Conservation (phyloP, 2,888 invertebrate genomes). For the Portevinia maculata region DNA sequence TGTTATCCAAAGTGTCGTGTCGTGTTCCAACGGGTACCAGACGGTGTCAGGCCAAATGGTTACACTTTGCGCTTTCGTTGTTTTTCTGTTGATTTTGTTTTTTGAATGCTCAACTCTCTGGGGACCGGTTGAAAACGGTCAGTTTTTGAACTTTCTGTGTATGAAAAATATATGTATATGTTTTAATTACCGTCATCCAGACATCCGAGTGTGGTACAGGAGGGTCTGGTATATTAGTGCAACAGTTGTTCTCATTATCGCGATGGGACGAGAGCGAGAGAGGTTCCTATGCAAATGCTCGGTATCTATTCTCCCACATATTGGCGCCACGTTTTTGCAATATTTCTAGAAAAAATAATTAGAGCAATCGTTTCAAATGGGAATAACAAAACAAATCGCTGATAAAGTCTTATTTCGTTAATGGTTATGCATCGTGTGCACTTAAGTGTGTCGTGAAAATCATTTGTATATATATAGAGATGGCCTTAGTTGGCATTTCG, state of each 20-base stretch:
- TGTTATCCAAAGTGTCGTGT: constrained; percentile 63
- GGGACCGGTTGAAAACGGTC: constrained; percentile 56
- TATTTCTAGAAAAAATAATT: constrained; percentile 31
- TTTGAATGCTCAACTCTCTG: constrained; percentile 46
- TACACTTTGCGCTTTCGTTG: constrained; percentile 34
- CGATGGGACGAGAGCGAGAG: neutral
- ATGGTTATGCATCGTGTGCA: constrained; percentile 22
- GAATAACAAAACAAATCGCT: neutral
- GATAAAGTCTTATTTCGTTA: constrained; percentile 18
- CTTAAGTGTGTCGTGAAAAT: neutral
- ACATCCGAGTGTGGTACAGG: constrained; percentile 11
- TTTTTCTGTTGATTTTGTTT: constrained; percentile 27
- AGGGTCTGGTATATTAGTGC: constrained; percentile 40
- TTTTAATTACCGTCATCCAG: constrained; percentile 35
- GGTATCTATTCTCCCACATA: constrained; percentile 33
- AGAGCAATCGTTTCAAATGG: constrained; percentile 29
- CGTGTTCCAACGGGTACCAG: constrained; percentile 77
- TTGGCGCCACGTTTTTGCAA: constrained; percentile 69
- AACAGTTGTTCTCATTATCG: constrained; percentile 9
- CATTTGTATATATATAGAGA: constrained; percentile 16
- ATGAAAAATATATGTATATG: constrained; percentile 16
- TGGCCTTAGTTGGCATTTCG: constrained; percentile 7
- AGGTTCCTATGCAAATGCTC: neutral
- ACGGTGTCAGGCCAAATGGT: constrained; percentile 79
- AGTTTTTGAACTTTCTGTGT: constrained; percentile 45